phyloP scores from a whole-genome alignment of 2,888 invertebrate genomes.

The Caenorhabditis plicata region DNA sequence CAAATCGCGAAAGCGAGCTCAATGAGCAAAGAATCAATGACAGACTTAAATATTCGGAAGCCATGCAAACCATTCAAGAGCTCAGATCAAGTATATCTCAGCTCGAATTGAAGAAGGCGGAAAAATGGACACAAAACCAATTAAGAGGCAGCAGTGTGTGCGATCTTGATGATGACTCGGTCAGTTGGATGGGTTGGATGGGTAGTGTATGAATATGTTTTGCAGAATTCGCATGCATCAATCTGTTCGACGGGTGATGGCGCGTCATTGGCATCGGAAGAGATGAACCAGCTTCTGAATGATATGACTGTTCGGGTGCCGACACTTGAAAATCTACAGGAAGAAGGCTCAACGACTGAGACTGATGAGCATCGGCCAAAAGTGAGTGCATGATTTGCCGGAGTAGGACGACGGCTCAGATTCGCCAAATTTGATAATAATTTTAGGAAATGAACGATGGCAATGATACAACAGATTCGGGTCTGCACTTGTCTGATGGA shows the following conservation, averaged over 20 bases:
- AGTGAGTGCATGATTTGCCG: conserved; percentile 3
- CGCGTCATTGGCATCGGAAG: conserved; percentile 58
- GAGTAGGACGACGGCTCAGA: too few species aligned
- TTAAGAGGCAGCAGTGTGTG: conserved; percentile 57
- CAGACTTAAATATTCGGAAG: conserved; percentile 87
- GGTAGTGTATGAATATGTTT: neutral
- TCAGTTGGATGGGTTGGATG: conserved; percentile 12
- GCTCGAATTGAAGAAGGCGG: conserved; percentile 78
- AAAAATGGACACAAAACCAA: conserved; percentile 61
- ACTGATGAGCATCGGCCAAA: conserved; percentile 34
- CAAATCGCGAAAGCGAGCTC: conserved; percentile 74
- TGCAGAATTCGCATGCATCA: conserved; percentile 58
- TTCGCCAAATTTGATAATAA: neutral
- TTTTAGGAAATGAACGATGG: conserved; percentile 47
- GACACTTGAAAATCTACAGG: conserved; percentile 29
- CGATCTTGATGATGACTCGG: conserved; percentile 59
- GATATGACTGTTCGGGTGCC: conserved; percentile 57
- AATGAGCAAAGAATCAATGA: conserved; percentile 60
- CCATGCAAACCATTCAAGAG: conserved; percentile 88
- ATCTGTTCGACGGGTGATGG: conserved; percentile 54
- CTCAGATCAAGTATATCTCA: conserved; percentile 89
- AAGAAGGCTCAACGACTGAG: conserved; percentile 38
- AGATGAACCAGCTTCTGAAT: conserved; percentile 60
- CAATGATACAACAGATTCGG: conserved; percentile 50
- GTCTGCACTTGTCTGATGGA: conserved; percentile 41